A percentile compares a stretch with the other conserved stretches of the same genome.
phyloP scores from a whole-genome alignment of 1,140 invertebrate species.

The Lepidurus arcticus region DNA sequence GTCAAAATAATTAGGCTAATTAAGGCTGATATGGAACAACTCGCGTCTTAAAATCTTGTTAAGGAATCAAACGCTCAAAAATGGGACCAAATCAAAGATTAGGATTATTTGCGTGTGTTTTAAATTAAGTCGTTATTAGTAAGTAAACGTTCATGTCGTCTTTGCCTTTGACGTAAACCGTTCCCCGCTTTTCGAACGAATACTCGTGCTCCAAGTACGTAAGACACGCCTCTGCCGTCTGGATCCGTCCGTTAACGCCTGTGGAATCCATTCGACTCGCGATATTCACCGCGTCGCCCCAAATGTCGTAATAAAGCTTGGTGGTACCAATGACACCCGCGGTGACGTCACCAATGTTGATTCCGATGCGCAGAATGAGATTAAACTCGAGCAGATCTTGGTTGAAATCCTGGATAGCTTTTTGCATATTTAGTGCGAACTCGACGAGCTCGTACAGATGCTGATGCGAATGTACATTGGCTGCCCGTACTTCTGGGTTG shows the following conservation, averaged over 20 bases:
- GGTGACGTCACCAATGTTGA: constrained; percentile 75
- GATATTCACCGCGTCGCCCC: constrained; percentile 97
- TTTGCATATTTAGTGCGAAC: constrained; percentile 79
- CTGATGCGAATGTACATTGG: constrained; percentile 58
- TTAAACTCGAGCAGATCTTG: constrained; percentile 80
- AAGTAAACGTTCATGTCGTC: constrained; percentile 87
- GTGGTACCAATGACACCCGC: constrained; percentile 94
- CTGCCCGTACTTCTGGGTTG: constrained; percentile 59
- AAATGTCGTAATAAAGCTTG: constrained; percentile 95
- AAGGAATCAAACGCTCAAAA: background rate
- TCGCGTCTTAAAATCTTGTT: background rate
- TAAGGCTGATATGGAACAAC: background rate
- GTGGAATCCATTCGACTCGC: constrained; percentile 94
- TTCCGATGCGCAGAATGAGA: constrained; percentile 70
- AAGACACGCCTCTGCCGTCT: constrained; percentile 71
- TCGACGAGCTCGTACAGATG: constrained; percentile 82
- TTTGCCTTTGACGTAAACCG: constrained; percentile 91
- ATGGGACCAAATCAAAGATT: background rate
- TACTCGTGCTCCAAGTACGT: constrained; percentile 59
- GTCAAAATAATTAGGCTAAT: background rate
- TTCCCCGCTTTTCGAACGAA: constrained; percentile 73
- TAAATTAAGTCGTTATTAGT: constrained; percentile 38
- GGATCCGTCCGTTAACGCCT: constrained; percentile 74
- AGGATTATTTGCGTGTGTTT: background rate
- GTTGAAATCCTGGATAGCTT: constrained; percentile 81